phyloP scores from a whole-genome alignment of 1,140 invertebrate species.

The Papilio polyxenes region DNA sequence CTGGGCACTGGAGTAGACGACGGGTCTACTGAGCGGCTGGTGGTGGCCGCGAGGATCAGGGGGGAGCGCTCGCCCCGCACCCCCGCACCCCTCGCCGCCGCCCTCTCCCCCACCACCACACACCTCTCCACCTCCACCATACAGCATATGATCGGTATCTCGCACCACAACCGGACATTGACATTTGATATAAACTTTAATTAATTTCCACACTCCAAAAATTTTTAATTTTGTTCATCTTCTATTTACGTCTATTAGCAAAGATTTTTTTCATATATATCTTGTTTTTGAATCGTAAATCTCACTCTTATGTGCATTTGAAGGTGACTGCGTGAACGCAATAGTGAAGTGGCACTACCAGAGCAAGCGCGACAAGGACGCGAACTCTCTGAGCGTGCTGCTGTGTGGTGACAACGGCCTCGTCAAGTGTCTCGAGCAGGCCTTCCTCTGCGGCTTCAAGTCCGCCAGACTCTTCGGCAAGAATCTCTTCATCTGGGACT shows the following conservation, averaged over 20 bases:
- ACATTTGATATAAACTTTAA: too few relatives aligned
- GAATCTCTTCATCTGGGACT: conserved; percentile 99
- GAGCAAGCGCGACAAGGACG: conserved; percentile 88
- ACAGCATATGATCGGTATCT: conserved; percentile 67
- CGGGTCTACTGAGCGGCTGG: conserved; percentile 95
- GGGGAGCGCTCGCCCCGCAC: conserved; percentile 54
- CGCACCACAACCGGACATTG: background rate
- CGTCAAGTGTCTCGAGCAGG: conserved; percentile 95
- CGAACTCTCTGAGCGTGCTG: conserved; percentile 93
- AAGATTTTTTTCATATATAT: too few relatives aligned
- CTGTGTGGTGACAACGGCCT: conserved; percentile 97
- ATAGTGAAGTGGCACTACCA: conserved; percentile 98
- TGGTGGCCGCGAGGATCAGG: conserved; percentile 91
- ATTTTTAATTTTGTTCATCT: too few relatives aligned
- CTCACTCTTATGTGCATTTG: conserved; percentile 41
- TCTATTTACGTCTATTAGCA: too few relatives aligned
- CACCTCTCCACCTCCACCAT: conserved; percentile 80
- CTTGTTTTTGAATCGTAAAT: too few relatives aligned
- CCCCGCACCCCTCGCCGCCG: conserved; percentile 55
- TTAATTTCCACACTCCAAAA: too few relatives aligned
- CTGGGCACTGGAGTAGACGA: conserved; percentile 98
- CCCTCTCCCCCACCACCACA: conserved; percentile 68
- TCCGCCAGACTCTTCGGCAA: conserved; percentile 95
- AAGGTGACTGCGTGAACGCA: conserved; percentile 96
- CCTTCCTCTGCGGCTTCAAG: conserved; percentile 96